A percentile compares a stretch with the other conserved stretches of the same genome.
phyloP scores from a whole-genome alignment of 2,797 vertebrate species.

The Pseudochirops corinnae region DNA sequence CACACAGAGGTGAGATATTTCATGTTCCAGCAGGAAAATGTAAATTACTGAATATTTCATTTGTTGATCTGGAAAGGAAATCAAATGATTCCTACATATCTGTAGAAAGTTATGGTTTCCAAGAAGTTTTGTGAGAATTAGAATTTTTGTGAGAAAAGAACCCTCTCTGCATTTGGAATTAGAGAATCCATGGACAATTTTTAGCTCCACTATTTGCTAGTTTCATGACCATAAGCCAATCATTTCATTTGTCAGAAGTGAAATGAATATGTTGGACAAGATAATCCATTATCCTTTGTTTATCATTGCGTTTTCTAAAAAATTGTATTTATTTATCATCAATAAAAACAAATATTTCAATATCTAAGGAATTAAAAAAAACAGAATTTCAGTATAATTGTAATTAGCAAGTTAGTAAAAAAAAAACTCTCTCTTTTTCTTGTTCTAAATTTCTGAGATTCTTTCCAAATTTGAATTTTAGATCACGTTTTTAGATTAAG shows the following conservation, averaged over 20 bases:
- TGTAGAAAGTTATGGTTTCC: not conserved
- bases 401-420: not conserved
- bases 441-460: not conserved
- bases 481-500: not conserved
- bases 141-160: not conserved
- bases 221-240: not conserved
- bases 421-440: not conserved
- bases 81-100: not conserved
- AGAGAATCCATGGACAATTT: too few species aligned
- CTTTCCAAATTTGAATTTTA: not conserved
- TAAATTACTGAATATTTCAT: not conserved
- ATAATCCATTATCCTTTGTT: not conserved
- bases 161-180: not conserved
- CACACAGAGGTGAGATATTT: not conserved
- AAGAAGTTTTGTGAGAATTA: not conserved
- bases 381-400: too few species aligned
- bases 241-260: not conserved
- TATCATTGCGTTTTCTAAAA: not conserved
- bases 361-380: not conserved
- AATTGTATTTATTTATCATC: not conserved
- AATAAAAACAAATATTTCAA: not conserved
- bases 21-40: not conserved
- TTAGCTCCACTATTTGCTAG: not conserved
- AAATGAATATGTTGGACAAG: not conserved
- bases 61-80: constrained; percentile 14